Evolutionary conservation across 2,888 invertebrate genomes (phyloP).

Genomic region (Acanthopleura granulata): DNA sequence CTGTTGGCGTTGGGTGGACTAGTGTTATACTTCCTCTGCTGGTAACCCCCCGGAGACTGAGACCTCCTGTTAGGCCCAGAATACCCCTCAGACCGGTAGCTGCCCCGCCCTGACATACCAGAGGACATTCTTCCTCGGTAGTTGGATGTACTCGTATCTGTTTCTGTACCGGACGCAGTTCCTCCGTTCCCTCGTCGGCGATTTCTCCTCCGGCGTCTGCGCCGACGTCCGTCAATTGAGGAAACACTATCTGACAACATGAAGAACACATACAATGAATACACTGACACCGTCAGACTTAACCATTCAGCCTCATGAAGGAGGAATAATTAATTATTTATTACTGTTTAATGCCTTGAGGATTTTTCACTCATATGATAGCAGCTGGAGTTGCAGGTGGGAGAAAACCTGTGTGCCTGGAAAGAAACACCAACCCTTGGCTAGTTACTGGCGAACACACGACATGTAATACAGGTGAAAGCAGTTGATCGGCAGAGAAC

Average conservation of each 20-base stretch:
- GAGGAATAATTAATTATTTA: too few relatives aligned
- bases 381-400: too few relatives aligned
- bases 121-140: slow-evolving; percentile 35
- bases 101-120: neutral
- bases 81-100: neutral
- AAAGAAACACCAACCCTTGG: too few relatives aligned
- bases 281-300: neutral
- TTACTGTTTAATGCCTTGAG: too few relatives aligned
- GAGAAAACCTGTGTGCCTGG: too few relatives aligned
- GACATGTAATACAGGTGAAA: too few relatives aligned
- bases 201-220: slow-evolving; percentile 43
- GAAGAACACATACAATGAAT: neutral
- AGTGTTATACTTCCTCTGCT: neutral
- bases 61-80: neutral
- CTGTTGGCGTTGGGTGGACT: neutral
- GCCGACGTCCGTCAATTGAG: slow-evolving; percentile 30
- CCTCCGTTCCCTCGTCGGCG: slow-evolving; percentile 51
- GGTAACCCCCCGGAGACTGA: neutral
- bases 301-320: too few relatives aligned
- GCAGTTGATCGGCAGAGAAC: too few relatives aligned
- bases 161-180: slow-evolving; percentile 60
- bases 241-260: slow-evolving; percentile 21
- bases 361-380: too few relatives aligned
- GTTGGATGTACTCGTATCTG: slow-evolving; percentile 58
- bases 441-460: too few relatives aligned